phyloP scores from a whole-genome alignment of 1,140 invertebrate genomes.

The Lepidotrigona ventralis region DNA sequence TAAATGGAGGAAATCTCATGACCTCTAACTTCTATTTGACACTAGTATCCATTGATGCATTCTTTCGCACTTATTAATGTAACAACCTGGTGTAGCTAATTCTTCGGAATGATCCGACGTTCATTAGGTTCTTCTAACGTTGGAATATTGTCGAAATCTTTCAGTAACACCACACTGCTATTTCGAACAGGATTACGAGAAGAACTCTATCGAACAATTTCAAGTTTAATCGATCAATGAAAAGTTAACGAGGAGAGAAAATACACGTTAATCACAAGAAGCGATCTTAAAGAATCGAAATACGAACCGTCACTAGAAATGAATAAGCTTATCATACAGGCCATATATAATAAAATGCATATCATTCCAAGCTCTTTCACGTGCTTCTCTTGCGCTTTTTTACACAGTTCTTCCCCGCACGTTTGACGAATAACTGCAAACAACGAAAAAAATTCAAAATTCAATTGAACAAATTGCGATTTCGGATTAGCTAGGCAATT shows the following conservation, averaged over 20 bases:
- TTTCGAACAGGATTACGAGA: neutral
- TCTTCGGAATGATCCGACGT: neutral
- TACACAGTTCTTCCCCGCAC: neutral
- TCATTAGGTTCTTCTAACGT: conserved; percentile 5
- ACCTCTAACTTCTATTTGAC: conserved; percentile 68
- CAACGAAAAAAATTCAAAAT: neutral
- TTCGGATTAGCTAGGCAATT: neutral
- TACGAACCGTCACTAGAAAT: conserved; percentile 20
- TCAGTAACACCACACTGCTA: conserved; percentile 24
- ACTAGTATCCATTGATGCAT: conserved; percentile 24
- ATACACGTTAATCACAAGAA: conserved; percentile 23
- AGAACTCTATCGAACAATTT: neutral
- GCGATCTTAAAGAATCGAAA: conserved; percentile 15
- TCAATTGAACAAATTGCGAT: neutral
- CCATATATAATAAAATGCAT: neutral
- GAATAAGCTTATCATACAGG: conserved; percentile 14
- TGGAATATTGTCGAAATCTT: neutral
- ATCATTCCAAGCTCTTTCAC: conserved; percentile 15
- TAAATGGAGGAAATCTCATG: conserved; percentile 77
- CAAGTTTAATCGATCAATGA: neutral
- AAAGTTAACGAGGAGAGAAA: neutral
- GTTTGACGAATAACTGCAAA: neutral
- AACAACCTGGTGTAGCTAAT: neutral
- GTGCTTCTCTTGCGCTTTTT: neutral
- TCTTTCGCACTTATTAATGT: conserved; percentile 26